phyloP scores from a whole-genome alignment of 1,140 invertebrate genomes.

The Monochamus saltuarius region DNA sequence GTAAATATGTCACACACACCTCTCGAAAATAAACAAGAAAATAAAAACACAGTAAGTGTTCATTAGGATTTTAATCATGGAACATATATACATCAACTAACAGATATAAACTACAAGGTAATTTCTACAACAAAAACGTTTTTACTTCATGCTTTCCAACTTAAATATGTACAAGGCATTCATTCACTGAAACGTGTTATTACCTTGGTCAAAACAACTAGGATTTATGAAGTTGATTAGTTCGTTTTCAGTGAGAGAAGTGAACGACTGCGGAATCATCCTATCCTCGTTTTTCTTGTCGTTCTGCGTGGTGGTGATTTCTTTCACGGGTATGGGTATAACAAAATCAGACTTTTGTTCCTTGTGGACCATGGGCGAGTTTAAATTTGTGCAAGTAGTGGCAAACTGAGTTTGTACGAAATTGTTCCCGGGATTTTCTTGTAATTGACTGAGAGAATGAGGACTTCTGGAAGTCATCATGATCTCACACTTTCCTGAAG shows the following conservation, averaged over 20 bases:
- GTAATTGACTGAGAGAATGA: constrained; percentile 25
- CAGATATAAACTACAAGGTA: constrained; percentile 16
- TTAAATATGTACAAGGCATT: neutral
- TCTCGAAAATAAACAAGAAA: no score
- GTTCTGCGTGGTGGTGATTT: constrained; percentile 23
- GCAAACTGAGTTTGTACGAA: constrained; percentile 29
- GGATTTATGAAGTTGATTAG: constrained; percentile 83
- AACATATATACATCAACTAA: constrained; percentile 10
- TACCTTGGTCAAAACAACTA: constrained; percentile 80
- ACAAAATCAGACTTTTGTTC: constrained; percentile 32
- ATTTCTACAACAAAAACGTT: constrained; percentile 19
- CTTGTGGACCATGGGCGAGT: constrained; percentile 7
- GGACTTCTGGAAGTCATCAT: constrained; percentile 14
- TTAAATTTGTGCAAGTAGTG: constrained; percentile 5
- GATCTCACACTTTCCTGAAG: constrained; percentile 17
- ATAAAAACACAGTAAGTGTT: neutral
- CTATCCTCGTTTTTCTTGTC: constrained; percentile 48
- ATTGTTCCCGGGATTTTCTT: constrained; percentile 31
- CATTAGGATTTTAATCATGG: neutral
- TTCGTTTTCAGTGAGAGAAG: constrained; percentile 81
- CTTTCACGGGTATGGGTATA: constrained; percentile 39
- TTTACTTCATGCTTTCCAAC: constrained; percentile 3
- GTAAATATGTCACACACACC: no score
- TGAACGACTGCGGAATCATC: constrained; percentile 69
- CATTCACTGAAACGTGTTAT: constrained; percentile 39